Percentiles rank a stretch among this genome's conserved stretches.
Evolutionary conservation across 2,113 vertebrate genomes (phyloP).

Genomic region (Apaloderma vittatum): DNA sequence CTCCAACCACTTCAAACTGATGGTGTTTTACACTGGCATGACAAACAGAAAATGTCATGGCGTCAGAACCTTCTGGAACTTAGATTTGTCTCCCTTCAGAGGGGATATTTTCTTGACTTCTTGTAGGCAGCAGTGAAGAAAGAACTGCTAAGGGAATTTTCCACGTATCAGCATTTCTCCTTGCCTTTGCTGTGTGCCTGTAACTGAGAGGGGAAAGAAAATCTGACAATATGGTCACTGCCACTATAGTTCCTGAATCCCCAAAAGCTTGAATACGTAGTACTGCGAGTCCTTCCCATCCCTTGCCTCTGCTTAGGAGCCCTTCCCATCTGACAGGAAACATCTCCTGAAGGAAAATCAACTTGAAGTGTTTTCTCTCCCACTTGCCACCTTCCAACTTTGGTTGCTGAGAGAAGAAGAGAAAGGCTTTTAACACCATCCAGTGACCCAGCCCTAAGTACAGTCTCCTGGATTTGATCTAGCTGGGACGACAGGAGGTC

Average conservation of each 20-base stretch:
- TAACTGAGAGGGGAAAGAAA: neutral
- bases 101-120: neutral
- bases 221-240: neutral
- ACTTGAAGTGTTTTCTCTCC: conserved; percentile 58
- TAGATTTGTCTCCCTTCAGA: neutral
- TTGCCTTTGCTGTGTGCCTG: neutral
- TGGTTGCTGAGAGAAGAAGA: conserved; percentile 49
- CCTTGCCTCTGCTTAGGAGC: neutral
- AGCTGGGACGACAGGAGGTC: conserved; percentile 53
- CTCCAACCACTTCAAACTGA: neutral
- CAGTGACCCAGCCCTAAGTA: conserved; percentile 54
- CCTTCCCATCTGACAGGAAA: neutral
- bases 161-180: neutral
- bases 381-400: conserved; percentile 63
- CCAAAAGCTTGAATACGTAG: neutral
- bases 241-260: neutral
- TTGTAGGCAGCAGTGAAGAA: neutral
- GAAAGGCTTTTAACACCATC: conserved; percentile 72
- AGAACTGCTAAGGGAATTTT: neutral
- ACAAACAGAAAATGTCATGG: neutral
- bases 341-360: conserved; percentile 30
- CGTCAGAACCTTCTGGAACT: neutral
- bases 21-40: neutral
- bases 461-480: conserved; percentile 69
- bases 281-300: neutral